A percentile compares a stretch with the other conserved stretches of the same genome.
phyloP scores from a whole-genome alignment of 2,797 vertebrate species.

The Picus viridis region DNA sequence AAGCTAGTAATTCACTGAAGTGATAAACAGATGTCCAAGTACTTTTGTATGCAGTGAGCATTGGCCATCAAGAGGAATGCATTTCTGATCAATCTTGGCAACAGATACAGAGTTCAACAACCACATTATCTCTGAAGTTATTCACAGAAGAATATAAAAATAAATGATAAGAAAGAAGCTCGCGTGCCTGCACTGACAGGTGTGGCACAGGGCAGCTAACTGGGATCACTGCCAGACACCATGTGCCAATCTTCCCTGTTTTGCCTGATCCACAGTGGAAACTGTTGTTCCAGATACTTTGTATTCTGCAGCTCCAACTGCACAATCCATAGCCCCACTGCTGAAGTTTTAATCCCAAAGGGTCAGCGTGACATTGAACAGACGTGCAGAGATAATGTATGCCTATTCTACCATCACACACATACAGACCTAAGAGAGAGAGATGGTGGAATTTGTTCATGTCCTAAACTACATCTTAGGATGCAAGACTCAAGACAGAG shows the following conservation, averaged over 20 bases:
- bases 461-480: neutral
- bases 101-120: neutral
- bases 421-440: neutral
- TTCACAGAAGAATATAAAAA: neutral
- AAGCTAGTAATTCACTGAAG: neutral
- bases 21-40: neutral
- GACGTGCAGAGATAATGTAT: neutral
- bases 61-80: neutral
- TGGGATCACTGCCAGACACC: neutral
- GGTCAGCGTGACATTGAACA: neutral
- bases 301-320: neutral
- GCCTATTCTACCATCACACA: neutral
- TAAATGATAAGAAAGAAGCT: neutral
- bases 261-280: neutral
- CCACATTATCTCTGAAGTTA: neutral
- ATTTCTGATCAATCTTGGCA: neutral
- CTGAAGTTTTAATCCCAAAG: neutral
- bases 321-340: rapidly evolving
- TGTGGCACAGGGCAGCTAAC: neutral
- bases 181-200: neutral
- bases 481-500: neutral
- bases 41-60: neutral
- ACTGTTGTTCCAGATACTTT: neutral
- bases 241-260: rapidly evolving
- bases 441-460: neutral